Evolutionary conservation across 1,140 invertebrate genomes (phyloP).

Genomic region (Aphelinus certus): DNA sequence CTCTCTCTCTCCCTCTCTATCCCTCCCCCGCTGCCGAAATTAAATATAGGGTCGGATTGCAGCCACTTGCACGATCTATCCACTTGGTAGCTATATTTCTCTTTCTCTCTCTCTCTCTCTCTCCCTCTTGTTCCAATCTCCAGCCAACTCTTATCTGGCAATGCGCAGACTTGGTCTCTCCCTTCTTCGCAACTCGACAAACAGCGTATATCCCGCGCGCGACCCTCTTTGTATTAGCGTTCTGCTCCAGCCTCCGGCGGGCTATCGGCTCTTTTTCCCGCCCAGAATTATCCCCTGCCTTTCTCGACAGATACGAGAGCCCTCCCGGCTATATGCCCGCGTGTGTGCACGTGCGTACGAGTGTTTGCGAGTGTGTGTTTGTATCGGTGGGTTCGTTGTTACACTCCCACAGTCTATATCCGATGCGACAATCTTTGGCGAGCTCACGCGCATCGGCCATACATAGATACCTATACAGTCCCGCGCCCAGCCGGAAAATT

Average conservation of each 20-base stretch:
- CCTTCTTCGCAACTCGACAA: slow-evolving; percentile 52
- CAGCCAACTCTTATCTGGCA: slow-evolving; percentile 56
- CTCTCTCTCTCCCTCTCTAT: slow-evolving; percentile 13
- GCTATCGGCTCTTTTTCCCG: slow-evolving; percentile 9
- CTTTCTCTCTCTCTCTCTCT: slow-evolving; percentile 27
- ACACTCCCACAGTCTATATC: background rate
- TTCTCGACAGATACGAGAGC: too few species aligned
- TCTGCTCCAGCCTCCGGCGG: slow-evolving; percentile 32
- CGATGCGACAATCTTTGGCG: background rate
- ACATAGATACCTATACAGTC: too few species aligned
- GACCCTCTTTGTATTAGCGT: slow-evolving; percentile 34
- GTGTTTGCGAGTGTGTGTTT: too few species aligned
- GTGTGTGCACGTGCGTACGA: too few species aligned
- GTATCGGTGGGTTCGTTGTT: too few species aligned
- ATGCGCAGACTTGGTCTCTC: slow-evolving; percentile 52
- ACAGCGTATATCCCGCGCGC: slow-evolving; percentile 49
- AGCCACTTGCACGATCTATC: slow-evolving; percentile 44
- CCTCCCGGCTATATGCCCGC: too few species aligned
- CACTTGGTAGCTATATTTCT: slow-evolving; percentile 47
- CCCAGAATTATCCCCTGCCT: too few species aligned
- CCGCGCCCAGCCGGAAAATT: background rate
- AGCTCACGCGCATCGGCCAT: too few species aligned
- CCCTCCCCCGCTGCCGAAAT: slow-evolving; percentile 52
- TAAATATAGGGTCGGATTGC: slow-evolving; percentile 66
- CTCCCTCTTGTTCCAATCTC: background rate